Conservation (phyloP, 2,888 invertebrate genomes). For the Perdita meconis region DNA sequence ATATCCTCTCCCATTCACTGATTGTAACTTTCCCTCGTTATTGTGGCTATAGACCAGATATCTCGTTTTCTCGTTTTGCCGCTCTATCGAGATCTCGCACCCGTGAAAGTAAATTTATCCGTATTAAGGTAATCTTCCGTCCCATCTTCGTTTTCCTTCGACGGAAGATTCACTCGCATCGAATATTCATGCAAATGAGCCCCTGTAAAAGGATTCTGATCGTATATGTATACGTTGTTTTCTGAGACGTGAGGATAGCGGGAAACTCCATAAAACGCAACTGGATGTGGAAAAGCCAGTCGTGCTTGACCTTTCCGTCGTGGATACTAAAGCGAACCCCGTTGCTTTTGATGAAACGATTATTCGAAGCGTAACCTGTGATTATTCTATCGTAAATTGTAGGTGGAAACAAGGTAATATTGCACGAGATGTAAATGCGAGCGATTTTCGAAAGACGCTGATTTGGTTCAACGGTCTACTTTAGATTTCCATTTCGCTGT, state of each 20-base stretch:
- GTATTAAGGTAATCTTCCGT: constrained; percentile 8
- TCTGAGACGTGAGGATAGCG: neutral
- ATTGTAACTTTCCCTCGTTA: constrained; percentile 19
- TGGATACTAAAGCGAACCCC: too few species aligned
- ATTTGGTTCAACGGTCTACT: too few species aligned
- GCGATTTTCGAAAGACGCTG: too few species aligned
- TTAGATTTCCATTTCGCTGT: too few species aligned
- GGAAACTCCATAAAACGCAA: neutral
- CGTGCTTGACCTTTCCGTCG: too few species aligned
- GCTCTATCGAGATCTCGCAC: constrained; percentile 4
- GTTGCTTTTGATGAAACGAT: too few species aligned
- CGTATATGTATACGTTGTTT: neutral
- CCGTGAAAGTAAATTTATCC: constrained; percentile 14
- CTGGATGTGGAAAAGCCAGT: too few species aligned
- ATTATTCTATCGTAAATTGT: too few species aligned
- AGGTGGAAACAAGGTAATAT: too few species aligned
- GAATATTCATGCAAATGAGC: constrained; percentile 1
- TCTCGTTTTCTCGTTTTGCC: neutral
- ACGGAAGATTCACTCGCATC: neutral
- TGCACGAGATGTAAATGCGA: too few species aligned
- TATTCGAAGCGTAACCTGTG: too few species aligned
- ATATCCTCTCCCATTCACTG: constrained; percentile 16
- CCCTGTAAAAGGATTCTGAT: neutral
- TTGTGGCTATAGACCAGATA: neutral
- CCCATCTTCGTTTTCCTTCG: constrained; percentile 9